phyloP scores from a whole-genome alignment of 2,797 vertebrate genomes.

The Valencia hispanica region DNA sequence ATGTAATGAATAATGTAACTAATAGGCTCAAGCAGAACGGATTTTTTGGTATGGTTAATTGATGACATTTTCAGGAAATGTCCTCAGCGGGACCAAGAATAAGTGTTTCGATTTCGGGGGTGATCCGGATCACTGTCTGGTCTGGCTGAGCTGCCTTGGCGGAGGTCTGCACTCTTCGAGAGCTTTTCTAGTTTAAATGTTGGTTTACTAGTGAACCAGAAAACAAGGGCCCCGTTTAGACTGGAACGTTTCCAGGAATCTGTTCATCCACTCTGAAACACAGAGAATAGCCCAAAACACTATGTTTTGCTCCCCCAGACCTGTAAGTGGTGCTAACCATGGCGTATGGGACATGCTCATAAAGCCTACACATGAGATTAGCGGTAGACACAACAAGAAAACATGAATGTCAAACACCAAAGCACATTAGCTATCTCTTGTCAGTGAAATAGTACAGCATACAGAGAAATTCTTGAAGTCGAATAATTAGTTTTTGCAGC shows the following conservation, averaged over 20 bases:
- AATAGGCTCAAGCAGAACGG: not conserved
- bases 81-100: too few relatives aligned
- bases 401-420: too few relatives aligned
- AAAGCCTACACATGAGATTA: not conserved
- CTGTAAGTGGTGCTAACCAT: not conserved
- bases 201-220: not conserved
- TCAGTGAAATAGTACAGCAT: not conserved
- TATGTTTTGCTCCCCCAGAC: not conserved
- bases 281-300: not conserved
- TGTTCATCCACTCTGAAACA: not conserved
- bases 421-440: not conserved
- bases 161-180: too few relatives aligned
- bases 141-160: too few relatives aligned
- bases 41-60: not conserved
- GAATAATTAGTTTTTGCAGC: not conserved
- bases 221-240: not conserved
- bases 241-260: not conserved
- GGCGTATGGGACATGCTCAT: not conserved
- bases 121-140: too few relatives aligned
- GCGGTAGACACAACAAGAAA: not conserved
- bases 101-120: too few relatives aligned
- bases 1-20: not conserved
- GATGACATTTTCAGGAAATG: too few relatives aligned
- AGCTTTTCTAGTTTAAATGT: not conserved
- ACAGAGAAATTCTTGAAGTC: not conserved